phyloP scores from a whole-genome alignment of 2,888 invertebrate genomes.

The Cryptocephalus primarius region DNA sequence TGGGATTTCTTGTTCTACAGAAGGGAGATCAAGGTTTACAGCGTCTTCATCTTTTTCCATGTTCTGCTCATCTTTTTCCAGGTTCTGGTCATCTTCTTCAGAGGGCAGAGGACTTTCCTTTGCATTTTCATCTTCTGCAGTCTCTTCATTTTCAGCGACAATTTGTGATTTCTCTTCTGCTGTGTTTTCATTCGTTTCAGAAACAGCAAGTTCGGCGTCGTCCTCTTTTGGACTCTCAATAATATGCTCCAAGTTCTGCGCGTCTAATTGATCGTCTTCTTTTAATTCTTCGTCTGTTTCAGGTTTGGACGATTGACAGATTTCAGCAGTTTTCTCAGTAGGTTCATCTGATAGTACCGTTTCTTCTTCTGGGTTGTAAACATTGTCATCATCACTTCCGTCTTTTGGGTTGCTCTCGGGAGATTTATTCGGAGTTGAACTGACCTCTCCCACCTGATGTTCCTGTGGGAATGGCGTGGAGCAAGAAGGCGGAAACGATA shows the following conservation, averaged over 20 bases:
- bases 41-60: background rate
- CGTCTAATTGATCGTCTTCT: too few relatives aligned
- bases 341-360: background rate
- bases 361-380: conserved; percentile 10
- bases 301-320: conserved; percentile 1
- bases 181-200: background rate
- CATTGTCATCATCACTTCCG: conserved; percentile 12
- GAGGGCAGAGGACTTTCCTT: background rate
- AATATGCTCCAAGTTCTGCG: too few relatives aligned
- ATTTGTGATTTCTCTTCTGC: too few relatives aligned
- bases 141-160: too few relatives aligned
- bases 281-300: conserved; percentile 9
- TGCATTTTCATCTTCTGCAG: background rate
- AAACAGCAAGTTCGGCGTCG: background rate
- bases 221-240: background rate
- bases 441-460: conserved; percentile 14
- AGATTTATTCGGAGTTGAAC: conserved; percentile 8
- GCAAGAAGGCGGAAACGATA: conserved; percentile 14
- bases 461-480: conserved; percentile 1
- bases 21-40: background rate
- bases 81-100: background rate
- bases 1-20: conserved; percentile 1
- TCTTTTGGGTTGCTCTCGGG: conserved; percentile 5
- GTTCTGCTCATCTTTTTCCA: background rate
- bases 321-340: background rate